These are phyloP conservation scores for Poliocrania exsul DNA, from an alignment of 2,797 vertebrate genomes.

Conservation along the genomic window DNA sequence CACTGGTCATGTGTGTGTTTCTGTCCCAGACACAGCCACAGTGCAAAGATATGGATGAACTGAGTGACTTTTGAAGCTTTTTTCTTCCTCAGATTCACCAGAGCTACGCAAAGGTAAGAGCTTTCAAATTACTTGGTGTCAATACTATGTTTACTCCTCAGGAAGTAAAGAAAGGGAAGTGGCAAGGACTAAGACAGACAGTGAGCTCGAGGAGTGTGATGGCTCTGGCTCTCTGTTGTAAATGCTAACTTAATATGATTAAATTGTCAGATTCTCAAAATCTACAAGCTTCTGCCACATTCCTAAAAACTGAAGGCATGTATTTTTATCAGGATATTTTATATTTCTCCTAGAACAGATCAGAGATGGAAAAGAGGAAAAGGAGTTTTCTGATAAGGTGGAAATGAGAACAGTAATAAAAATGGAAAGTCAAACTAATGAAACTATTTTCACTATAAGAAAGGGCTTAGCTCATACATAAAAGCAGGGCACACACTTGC, in stretches of 20 bases:
- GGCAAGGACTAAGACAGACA: not conserved
- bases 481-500: not conserved
- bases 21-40: not conserved
- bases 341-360: not conserved
- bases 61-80: not conserved
- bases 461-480: not conserved
- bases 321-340: not conserved
- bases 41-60: not conserved
- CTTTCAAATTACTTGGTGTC: not conserved
- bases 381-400: not conserved
- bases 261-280: not conserved
- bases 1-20: not conserved
- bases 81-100: not conserved
- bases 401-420: not conserved
- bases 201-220: accelerated
- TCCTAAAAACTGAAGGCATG: not conserved
- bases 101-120: slow-evolving; percentile 44
- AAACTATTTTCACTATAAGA: not conserved
- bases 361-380: not conserved
- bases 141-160: not conserved
- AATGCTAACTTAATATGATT: not conserved
- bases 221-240: not conserved
- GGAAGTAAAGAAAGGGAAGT: not conserved
- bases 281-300: not conserved
- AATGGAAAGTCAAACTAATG: not conserved